phyloP scores from a whole-genome alignment of 1,140 invertebrate species.

The Ceratina japonica region DNA sequence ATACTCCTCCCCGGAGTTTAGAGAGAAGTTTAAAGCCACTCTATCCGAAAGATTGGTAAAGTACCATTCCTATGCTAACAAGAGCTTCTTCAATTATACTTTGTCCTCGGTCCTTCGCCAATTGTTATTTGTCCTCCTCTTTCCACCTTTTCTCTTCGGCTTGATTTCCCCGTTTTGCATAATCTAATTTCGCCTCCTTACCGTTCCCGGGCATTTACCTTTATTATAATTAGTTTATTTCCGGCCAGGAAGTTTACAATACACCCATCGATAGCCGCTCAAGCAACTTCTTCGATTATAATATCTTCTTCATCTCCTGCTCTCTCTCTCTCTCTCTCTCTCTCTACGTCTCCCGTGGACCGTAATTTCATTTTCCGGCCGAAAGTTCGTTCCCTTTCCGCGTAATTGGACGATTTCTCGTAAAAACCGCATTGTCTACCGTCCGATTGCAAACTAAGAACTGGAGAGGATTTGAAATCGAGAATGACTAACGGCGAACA shows the following conservation, averaged over 20 bases:
- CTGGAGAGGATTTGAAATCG: not conserved
- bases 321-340: too few relatives aligned
- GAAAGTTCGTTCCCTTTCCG: not conserved
- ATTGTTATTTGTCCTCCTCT: conserved; percentile 54
- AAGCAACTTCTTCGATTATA: conserved; percentile 16
- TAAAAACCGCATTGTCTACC: not conserved
- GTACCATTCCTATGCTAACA: conserved; percentile 63
- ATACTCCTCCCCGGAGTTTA: conserved; percentile 38
- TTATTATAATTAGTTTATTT: conserved; percentile 39
- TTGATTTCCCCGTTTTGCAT: conserved; percentile 55
- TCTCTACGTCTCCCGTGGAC: not conserved
- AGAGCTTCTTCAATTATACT: conserved; percentile 60
- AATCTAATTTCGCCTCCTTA: conserved; percentile 48
- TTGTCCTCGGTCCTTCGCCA: conserved; percentile 47
- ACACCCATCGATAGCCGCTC: conserved; percentile 7
- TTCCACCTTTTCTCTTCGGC: conserved; percentile 24
- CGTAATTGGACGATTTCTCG: conserved; percentile 1
- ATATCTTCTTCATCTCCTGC: too few relatives aligned
- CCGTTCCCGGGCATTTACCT: conserved; percentile 31
- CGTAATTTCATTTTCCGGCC: conserved; percentile 5
- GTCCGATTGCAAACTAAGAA: not conserved
- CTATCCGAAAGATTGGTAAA: conserved; percentile 56
- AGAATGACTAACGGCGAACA: not conserved
- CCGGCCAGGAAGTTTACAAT: conserved; percentile 5
- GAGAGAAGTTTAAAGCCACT: conserved; percentile 56